These are phyloP conservation scores for Micromussa lordhowensis DNA, from an alignment of 92 coral and sea anemone genomes.

Conservation along the genomic window DNA sequence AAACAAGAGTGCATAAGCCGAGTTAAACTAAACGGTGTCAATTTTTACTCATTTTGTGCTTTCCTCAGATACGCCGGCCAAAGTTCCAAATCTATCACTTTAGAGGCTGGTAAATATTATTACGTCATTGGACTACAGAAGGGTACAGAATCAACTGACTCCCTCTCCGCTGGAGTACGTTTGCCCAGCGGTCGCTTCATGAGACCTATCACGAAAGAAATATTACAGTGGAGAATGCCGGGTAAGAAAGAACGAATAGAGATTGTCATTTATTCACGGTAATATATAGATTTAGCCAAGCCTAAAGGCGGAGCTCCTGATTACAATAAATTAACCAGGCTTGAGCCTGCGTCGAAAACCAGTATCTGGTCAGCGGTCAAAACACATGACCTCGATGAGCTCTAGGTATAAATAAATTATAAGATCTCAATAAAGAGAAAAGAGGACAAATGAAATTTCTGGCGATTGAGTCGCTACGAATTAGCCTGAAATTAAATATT, in stretches of 20 bases:
- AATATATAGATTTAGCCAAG: too few species aligned
- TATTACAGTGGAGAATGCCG: constrained; percentile 94
- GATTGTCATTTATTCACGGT: background rate
- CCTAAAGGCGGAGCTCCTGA: too few species aligned
- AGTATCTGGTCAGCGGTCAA: too few species aligned
- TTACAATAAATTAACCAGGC: too few species aligned
- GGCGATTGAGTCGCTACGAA: too few species aligned
- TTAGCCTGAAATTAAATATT: too few species aligned
- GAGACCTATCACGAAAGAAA: constrained; percentile 97
- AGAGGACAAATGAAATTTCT: too few species aligned
- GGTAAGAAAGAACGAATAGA: constrained; percentile 53
- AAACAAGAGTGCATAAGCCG: too few species aligned
- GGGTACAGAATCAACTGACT: constrained; percentile 93
- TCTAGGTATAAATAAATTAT: too few species aligned
- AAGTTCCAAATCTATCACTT: constrained; percentile 74
- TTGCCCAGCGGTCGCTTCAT: constrained; percentile 99
- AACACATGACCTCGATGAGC: too few species aligned
- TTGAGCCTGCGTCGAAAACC: too few species aligned
- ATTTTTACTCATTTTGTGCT: background rate
- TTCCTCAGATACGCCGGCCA: constrained; percentile 86
- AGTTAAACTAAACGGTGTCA: too few species aligned
- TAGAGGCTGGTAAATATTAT: constrained; percentile 97
- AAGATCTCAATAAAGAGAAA: background rate
- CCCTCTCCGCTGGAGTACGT: constrained; percentile 93
- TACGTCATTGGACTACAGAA: constrained; percentile 96